A percentile compares a stretch with the other conserved stretches of the same genome.
Conservation (phyloP, 2,797 vertebrate genomes). For the Artibeus jamaicensis region DNA sequence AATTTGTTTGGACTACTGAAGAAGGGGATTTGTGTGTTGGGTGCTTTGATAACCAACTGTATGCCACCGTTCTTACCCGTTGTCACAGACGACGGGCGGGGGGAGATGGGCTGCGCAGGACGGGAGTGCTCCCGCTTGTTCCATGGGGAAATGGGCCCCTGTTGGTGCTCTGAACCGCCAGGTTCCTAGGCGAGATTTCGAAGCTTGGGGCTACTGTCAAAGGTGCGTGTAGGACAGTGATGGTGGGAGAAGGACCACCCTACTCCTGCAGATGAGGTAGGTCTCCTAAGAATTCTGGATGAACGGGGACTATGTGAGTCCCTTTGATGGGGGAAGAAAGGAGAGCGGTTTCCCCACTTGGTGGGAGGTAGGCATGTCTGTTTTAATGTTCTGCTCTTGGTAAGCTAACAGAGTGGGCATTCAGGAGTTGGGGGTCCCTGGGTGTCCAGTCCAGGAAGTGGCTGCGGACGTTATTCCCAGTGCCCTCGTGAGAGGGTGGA, state of each 20-base stretch:
- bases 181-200: conserved; percentile 60
- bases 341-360: not conserved
- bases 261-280: not conserved
- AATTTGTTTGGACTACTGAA: not conserved
- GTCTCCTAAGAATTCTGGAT: not conserved
- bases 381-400: not conserved
- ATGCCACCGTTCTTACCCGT: not conserved
- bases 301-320: not conserved
- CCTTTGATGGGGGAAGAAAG: not conserved
- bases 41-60: not conserved
- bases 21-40: not conserved
- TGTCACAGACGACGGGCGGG: not conserved
- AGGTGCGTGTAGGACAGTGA: not conserved
- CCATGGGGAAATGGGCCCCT: conserved; percentile 63
- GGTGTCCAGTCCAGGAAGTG: not conserved
- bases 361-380: not conserved
- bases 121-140: not conserved
- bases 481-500: not conserved
- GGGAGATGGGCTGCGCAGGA: not conserved
- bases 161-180: conserved; percentile 49
- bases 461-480: too few relatives aligned
- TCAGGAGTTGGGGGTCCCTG: not conserved
- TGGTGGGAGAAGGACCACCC: not conserved
- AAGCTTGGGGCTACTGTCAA: conserved; percentile 33
- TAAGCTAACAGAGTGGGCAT: not conserved